These are phyloP conservation scores for Probosciger aterrimus DNA, from an alignment of 2,113 vertebrate species.

Conservation along the genomic window DNA sequence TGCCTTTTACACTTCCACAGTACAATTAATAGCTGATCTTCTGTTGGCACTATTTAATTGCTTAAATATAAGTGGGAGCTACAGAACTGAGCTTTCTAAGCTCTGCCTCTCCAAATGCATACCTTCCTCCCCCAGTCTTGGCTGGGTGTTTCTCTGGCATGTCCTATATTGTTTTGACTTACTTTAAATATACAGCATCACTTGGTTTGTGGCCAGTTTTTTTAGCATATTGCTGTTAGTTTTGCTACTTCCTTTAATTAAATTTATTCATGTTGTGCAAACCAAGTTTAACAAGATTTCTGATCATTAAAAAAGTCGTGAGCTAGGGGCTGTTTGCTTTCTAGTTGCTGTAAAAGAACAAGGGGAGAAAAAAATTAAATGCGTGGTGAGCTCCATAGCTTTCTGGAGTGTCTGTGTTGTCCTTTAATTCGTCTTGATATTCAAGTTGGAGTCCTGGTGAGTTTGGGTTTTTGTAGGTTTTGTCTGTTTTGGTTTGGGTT, in stretches of 20 bases:
- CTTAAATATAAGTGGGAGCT: neutral
- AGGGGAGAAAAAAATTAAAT: neutral
- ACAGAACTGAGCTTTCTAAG: neutral
- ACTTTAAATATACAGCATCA: neutral
- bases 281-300: neutral
- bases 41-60: neutral
- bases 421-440: neutral
- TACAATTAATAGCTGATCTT: neutral
- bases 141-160: neutral
- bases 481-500: neutral
- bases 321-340: neutral
- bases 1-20: neutral
- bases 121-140: neutral
- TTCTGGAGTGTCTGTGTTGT: neutral
- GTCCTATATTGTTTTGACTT: neutral
- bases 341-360: neutral
- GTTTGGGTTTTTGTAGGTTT: neutral
- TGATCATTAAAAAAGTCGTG: neutral
- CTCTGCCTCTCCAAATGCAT: neutral
- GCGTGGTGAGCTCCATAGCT: neutral
- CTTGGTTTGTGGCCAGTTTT: neutral
- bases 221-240: neutral
- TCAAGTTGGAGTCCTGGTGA: neutral
- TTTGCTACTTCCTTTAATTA: conserved; percentile 33
- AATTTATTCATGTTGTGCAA: conserved; percentile 4